These are phyloP conservation scores for Xenopus petersii DNA, from an alignment of 2,797 vertebrate species.

Conservation along the genomic window DNA sequence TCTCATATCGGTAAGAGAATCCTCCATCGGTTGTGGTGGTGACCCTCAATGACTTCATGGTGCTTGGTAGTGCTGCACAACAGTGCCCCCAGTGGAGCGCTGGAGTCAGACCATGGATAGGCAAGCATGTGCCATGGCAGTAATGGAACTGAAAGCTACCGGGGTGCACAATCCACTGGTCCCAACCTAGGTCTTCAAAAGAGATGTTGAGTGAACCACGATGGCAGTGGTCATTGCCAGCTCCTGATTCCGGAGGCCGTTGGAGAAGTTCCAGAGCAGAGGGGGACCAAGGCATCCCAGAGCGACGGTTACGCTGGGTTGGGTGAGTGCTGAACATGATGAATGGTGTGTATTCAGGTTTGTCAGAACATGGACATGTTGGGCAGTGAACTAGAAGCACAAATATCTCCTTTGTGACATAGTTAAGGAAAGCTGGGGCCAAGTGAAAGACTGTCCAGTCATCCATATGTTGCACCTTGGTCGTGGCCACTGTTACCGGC, in stretches of 20 bases:
- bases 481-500: constrained; percentile 46
- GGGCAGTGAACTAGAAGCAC: constrained; percentile 77
- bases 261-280: constrained; percentile 73
- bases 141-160: constrained; percentile 83
- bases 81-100: constrained; percentile 78
- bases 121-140: constrained; percentile 82
- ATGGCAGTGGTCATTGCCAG: constrained; percentile 69
- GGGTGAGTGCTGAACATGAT: constrained; percentile 68
- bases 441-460: constrained; percentile 78
- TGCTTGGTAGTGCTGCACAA: constrained; percentile 80
- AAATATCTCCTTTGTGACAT: constrained; percentile 67
- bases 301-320: constrained; percentile 62
- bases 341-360: constrained; percentile 78
- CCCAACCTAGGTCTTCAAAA: constrained; percentile 91
- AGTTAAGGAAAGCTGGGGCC: constrained; percentile 51
- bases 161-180: constrained; percentile 88
- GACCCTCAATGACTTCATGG: constrained; percentile 81
- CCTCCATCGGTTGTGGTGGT: constrained; percentile 88
- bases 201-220: constrained; percentile 79
- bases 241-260: constrained; percentile 66
- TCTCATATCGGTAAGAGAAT: constrained; percentile 87
- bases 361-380: constrained; percentile 64
- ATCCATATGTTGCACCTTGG: constrained; percentile 53
- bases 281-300: constrained; percentile 75
- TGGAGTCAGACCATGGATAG: constrained; percentile 58